Conservation (phyloP, 53 echinoderm and acorn worm genomes). For the Zoroaster sp. region DNA sequence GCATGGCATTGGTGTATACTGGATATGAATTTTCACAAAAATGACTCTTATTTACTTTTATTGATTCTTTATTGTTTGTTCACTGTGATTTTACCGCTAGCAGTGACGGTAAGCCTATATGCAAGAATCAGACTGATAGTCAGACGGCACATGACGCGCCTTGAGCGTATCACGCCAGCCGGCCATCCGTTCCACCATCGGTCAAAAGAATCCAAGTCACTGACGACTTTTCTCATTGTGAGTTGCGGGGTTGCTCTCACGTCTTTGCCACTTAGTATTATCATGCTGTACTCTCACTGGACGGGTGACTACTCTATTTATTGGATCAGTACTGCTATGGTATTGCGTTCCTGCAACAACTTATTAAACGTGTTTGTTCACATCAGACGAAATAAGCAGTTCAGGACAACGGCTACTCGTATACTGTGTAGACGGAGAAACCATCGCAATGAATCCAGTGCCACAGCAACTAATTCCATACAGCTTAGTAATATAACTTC, state of each 20-base stretch:
- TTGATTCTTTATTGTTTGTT: background rate
- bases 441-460: background rate
- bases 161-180: background rate
- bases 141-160: background rate
- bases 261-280: background rate
- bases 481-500: background rate
- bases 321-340: slow-evolving; percentile 14
- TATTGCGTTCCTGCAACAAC: slow-evolving; percentile 4
- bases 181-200: background rate
- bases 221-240: slow-evolving; percentile 29
- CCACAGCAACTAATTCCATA: background rate
- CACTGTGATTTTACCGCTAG: background rate
- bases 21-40: background rate
- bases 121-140: background rate
- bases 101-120: background rate
- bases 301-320: slow-evolving; percentile 17
- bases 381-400: background rate
- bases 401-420: background rate
- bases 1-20: slow-evolving; percentile 25
- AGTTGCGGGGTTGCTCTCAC: slow-evolving; percentile 7
- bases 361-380: slow-evolving; percentile 20
- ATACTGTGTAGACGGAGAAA: background rate
- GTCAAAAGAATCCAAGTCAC: background rate
- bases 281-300: slow-evolving; percentile 6
- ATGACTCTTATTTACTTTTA: background rate